phyloP scores from a whole-genome alignment of 2,797 vertebrate genomes.

The Gobio occitaniae region DNA sequence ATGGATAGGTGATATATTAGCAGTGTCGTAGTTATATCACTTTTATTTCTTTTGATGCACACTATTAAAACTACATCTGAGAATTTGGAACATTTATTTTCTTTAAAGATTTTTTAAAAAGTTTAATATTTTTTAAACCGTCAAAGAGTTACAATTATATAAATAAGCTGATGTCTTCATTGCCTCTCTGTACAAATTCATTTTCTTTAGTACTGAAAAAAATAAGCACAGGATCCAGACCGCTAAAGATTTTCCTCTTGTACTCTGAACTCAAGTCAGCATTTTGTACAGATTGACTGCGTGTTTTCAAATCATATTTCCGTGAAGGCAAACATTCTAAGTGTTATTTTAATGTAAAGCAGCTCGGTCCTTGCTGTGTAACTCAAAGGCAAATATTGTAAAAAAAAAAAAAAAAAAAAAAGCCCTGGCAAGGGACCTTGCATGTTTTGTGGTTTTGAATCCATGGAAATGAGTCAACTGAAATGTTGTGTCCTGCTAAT shows the following conservation, averaged over 20 bases:
- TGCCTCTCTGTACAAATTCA: background rate
- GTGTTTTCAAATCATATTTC: background rate
- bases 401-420: background rate
- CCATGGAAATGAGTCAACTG: background rate
- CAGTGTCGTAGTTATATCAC: background rate
- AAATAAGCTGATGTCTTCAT: background rate
- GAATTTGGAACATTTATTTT: background rate
- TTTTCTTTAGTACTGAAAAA: background rate
- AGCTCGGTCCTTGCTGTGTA: background rate
- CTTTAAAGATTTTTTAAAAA: background rate
- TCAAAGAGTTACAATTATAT: background rate
- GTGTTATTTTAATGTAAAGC: background rate
- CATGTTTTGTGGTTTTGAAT: background rate
- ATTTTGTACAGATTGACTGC: background rate
- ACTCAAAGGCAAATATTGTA: background rate
- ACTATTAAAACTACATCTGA: background rate
- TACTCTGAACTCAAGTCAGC: constrained; percentile 32
- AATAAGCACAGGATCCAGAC: background rate
- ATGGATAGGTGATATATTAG: background rate
- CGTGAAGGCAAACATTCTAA: background rate
- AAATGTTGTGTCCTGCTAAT: background rate
- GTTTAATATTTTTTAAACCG: background rate
- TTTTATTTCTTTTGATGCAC: background rate
- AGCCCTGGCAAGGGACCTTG: no score
- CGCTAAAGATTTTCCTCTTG: constrained; percentile 1